Evolutionary conservation across 2,888 invertebrate species (phyloP).

Genomic region (Eupithecia subumbrata): DNA sequence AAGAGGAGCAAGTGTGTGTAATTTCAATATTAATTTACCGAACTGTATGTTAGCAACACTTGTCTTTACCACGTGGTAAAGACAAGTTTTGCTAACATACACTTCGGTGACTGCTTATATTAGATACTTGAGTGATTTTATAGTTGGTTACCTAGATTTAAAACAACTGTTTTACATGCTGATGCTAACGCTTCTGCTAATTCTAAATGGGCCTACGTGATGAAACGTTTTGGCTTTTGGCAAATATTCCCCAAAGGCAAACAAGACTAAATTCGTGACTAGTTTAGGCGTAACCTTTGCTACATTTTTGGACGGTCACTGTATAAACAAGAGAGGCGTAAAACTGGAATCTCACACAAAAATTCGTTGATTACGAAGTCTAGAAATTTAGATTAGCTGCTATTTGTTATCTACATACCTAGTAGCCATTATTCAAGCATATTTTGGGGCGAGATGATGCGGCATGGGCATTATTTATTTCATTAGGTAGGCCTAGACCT

Average conservation of each 20-base stretch:
- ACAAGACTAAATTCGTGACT: slow-evolving; percentile 40
- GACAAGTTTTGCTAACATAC: too few relatives aligned
- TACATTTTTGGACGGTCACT: slow-evolving; percentile 3
- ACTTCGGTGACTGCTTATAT: not conserved
- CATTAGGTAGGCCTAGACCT: not conserved
- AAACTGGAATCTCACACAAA: not conserved
- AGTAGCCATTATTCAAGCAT: not conserved
- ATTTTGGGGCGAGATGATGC: not conserved
- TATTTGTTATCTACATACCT: not conserved
- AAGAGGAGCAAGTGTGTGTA: too few relatives aligned
- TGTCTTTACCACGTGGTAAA: too few relatives aligned
- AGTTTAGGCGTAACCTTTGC: slow-evolving; percentile 34
- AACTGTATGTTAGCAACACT: not conserved
- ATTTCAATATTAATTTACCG: not conserved
- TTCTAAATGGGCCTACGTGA: slow-evolving; percentile 30
- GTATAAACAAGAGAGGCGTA: not conserved
- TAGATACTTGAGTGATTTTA: not conserved
- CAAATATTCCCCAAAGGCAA: slow-evolving; percentile 42
- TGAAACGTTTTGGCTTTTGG: slow-evolving; percentile 34
- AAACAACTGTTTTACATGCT: slow-evolving; percentile 15
- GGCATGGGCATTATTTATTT: not conserved
- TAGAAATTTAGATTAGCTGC: not conserved
- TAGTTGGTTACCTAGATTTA: not conserved
- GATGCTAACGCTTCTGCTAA: slow-evolving; percentile 1
- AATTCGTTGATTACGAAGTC: not conserved